Evolutionary conservation across 92 coral and sea anemone genomes (phyloP).

Genomic region (Muricea muricata): DNA sequence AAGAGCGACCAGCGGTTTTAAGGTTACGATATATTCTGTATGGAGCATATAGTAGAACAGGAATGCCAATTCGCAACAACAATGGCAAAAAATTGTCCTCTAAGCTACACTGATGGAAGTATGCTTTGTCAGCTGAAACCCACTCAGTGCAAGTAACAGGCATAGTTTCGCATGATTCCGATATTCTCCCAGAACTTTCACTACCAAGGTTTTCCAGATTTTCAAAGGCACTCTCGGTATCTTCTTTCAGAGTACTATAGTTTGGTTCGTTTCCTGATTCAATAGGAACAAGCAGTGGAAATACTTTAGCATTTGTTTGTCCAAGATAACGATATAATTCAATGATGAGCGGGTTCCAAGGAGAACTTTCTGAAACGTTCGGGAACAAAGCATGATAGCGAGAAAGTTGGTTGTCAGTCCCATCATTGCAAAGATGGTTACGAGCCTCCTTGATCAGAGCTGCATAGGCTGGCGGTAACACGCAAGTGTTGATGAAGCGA

Average conservation of each 20-base stretch:
- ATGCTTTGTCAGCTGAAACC: conserved; percentile 10
- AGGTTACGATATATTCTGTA: conserved; percentile 61
- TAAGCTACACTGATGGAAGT: background rate
- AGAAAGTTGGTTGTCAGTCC: conserved; percentile 50
- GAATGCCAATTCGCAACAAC: conserved; percentile 73
- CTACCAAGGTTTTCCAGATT: background rate
- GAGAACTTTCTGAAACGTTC: conserved; percentile 62
- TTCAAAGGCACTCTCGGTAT: background rate
- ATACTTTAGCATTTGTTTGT: conserved; percentile 63
- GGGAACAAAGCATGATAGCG: conserved; percentile 83
- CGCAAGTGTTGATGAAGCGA: conserved; percentile 48
- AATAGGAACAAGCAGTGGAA: conserved; percentile 72
- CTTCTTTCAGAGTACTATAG: background rate
- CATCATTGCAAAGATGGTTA: background rate
- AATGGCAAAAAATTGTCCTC: conserved; percentile 36
- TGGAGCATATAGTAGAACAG: conserved; percentile 74
- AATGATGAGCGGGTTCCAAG: conserved; percentile 69
- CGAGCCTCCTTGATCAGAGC: conserved; percentile 58
- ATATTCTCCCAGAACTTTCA: too few species aligned
- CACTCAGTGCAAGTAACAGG: background rate
- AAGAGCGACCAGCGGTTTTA: conserved; percentile 66
- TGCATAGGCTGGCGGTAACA: conserved; percentile 78
- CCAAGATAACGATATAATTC: conserved; percentile 54
- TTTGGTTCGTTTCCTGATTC: conserved; percentile 30
- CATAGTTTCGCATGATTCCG: background rate